phyloP scores from a whole-genome alignment of 2,113 vertebrate species.

The Rostratula benghalensis region DNA sequence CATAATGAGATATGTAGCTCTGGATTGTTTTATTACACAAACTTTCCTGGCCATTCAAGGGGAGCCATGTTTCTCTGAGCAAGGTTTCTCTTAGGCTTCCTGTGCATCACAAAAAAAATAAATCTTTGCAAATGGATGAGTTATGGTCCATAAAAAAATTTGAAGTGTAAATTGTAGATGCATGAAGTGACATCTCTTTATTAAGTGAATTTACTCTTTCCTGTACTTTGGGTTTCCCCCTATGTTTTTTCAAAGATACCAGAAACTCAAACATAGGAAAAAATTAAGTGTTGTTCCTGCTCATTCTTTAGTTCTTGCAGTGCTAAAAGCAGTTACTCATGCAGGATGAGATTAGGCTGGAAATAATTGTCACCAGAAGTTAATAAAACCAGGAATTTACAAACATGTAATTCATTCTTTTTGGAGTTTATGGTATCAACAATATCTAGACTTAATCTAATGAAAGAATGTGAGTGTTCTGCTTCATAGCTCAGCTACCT shows the following conservation, averaged over 20 bases:
- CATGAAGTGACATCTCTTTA: neutral
- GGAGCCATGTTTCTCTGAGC: neutral
- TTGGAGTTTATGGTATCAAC: neutral
- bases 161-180: neutral
- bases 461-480: neutral
- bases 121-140: neutral
- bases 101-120: neutral
- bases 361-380: neutral
- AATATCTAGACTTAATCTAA: neutral
- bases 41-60: neutral
- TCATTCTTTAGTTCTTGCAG: neutral
- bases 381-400: neutral
- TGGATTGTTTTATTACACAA: neutral
- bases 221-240: neutral
- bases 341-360: neutral
- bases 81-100: neutral
- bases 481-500: neutral
- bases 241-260: fast-evolving
- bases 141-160: neutral
- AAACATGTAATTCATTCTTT: neutral
- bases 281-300: neutral
- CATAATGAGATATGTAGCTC: neutral
- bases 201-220: neutral
- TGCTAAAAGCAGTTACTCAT: neutral
- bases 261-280: neutral